Evolutionary conservation across 2,113 vertebrate species (phyloP), one percentile per base, ranked within the genome.

Genomic region (Tenrec ecaudatus): DNA sequence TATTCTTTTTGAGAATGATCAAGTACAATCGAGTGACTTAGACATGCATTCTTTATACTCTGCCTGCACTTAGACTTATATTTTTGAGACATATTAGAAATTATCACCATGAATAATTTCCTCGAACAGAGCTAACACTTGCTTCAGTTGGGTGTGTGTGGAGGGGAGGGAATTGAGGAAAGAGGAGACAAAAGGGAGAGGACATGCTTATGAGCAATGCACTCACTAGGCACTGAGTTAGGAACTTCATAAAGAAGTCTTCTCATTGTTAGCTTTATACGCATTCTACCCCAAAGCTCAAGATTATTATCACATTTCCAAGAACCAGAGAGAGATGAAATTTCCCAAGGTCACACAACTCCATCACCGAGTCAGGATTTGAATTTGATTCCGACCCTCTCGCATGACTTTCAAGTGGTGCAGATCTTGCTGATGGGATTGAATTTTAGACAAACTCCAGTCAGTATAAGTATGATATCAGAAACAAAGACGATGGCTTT

Each of bases 1-100:
- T 20, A 78, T 84, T 94, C 22, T 90, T 88, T 91, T 64, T 83
- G 40, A 88, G 87, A 90, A 88, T 71, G 84, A 62, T 10, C 57
- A 69, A 81, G 40, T 87, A 27, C 22, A 77, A 19, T 86, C 40
- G 77, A 77, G 81, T 91, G 73, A 94, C 77, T 80, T 77, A 64
- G 25, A 81, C 69, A 58, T 17, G 25, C 31, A 40, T 76, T 93
- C 62, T 53, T 88, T 90, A 80, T 71, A 57, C 22, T 57, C 71
- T 96, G 14, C 5, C 53, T 79, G 16, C 31, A 20, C 6, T 43
- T 83, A 17, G 53, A 40, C 14, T 92, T 86, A 38, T 4, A 43
- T 40, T 53, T 93, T 77, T 86, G 12, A 95, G 86, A 88, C 86
- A 57, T 40, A 16, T 83, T 69, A 29, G 53, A 88, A 69, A 95